Evolutionary conservation across 2,797 vertebrate genomes (phyloP), one percentile per base, ranked within the genome.

Genomic region (Notolepis coatsorum): DNA sequence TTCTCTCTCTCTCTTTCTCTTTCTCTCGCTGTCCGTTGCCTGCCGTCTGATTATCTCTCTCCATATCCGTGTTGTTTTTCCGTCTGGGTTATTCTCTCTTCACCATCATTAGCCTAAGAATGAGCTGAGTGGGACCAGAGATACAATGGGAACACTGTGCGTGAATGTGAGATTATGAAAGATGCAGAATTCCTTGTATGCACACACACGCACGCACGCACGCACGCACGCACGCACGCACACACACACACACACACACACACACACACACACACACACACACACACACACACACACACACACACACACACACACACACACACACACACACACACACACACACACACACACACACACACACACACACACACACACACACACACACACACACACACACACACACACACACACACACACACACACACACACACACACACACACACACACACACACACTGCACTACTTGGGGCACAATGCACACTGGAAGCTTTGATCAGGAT

Each of bases 381-480:
- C 38, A 39, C 43, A 23, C 41, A 13, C 38, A 39, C 43, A 23
- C 41, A 13, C 38, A 39, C 43, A 23, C 41, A 13, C 38, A 39
- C 43, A 23, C 41, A 13, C 38, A 39, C 43, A 23, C 41, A 13
- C 38, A 39, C 43, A 23, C 41, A 13, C 38, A 39, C 43, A 23
- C 41, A 13, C 38, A 39, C 43, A 23, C 41, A 13, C 38, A 39
- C 43, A 23, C 41, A 13, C 38, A 39, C 43, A 23, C 41, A 13
- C 38, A 39, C 38, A 13, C 12, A 39, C 38, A 39, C 12, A n/a
- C 38, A 53, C 24, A 43, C 25, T 28, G 37, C 39, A 37, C 13
- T 33, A 18, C 13, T 53, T 1, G 13, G 41, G 43, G 33, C 43
- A 73, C n/a, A 38, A 61, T 60, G 50, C 71, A 71, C 72, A 68